These are phyloP conservation scores for Latheticus oryzae DNA, from an alignment of 2,888 invertebrate genomes.

Conservation along the genomic window DNA sequence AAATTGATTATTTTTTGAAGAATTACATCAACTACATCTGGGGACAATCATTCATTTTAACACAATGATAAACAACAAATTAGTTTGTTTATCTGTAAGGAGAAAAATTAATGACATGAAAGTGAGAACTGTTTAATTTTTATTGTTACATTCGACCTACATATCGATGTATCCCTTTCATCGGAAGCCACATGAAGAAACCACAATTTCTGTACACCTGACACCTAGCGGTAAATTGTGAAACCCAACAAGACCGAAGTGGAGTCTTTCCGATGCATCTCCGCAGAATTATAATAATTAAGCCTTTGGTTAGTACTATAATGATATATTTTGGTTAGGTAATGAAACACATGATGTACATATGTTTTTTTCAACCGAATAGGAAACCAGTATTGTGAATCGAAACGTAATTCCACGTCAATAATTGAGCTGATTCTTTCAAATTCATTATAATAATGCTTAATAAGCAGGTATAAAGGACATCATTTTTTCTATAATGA, in stretches of 20 bases:
- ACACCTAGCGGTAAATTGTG: conserved; percentile 41
- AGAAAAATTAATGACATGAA: too few relatives aligned
- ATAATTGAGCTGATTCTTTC: conserved; percentile 54
- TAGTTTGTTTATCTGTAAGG: too few relatives aligned
- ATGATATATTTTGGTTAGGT: conserved; percentile 42
- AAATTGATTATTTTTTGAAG: too few relatives aligned
- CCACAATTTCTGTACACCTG: conserved; percentile 38
- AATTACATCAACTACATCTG: too few relatives aligned
- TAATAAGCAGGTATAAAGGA: conserved; percentile 55
- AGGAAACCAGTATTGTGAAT: conserved; percentile 47
- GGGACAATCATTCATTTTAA: too few relatives aligned
- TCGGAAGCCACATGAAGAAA: conserved; percentile 13
- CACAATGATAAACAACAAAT: too few relatives aligned
- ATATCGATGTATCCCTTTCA: conserved; percentile 17
- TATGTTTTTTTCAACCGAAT: conserved; percentile 30
- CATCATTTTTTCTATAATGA: conserved; percentile 57
- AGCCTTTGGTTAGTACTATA: conserved; percentile 33
- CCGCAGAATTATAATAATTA: conserved; percentile 40
- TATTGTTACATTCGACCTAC: conserved; percentile 18
- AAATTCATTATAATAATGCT: conserved; percentile 59
- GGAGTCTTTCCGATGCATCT: conserved; percentile 9
- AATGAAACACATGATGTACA: conserved; percentile 43
- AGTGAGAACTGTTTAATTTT: too few relatives aligned
- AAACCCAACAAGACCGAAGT: conserved; percentile 21
- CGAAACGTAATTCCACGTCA: conserved; percentile 51